phyloP scores from a whole-genome alignment of 2,797 vertebrate genomes.

The Momotus momota region DNA sequence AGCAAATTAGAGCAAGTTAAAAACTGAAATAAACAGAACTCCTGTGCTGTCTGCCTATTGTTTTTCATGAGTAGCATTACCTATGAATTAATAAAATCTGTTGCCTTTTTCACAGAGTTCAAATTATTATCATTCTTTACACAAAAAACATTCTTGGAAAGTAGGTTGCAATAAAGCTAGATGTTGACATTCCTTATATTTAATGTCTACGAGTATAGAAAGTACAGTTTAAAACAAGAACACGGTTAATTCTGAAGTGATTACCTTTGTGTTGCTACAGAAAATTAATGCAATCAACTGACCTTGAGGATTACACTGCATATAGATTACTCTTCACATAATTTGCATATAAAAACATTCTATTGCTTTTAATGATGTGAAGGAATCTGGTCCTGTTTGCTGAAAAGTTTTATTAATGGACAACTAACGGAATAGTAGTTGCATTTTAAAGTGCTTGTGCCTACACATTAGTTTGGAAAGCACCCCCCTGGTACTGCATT shows the following conservation, averaged over 20 bases:
- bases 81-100: not conserved
- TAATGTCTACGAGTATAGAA: not conserved
- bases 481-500: not conserved
- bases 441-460: not conserved
- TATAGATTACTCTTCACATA: not conserved
- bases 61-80: not conserved
- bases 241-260: not conserved
- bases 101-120: not conserved
- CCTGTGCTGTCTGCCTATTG: not conserved
- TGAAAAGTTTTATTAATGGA: not conserved
- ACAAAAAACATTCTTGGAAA: not conserved
- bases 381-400: not conserved
- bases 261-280: not conserved
- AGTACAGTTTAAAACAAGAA: not conserved
- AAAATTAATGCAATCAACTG: conserved; percentile 2
- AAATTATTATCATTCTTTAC: not conserved
- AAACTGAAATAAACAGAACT: not conserved
- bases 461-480: not conserved
- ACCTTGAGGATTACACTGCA: not conserved
- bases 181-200: not conserved
- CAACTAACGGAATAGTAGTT: not conserved
- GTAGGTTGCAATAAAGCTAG: not conserved
- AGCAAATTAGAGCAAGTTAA: not conserved
- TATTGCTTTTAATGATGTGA: not conserved
- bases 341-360: not conserved